These are phyloP conservation scores for Hydropsyche tenuis DNA, from an alignment of 1,140 invertebrate genomes.

Conservation along the genomic window DNA sequence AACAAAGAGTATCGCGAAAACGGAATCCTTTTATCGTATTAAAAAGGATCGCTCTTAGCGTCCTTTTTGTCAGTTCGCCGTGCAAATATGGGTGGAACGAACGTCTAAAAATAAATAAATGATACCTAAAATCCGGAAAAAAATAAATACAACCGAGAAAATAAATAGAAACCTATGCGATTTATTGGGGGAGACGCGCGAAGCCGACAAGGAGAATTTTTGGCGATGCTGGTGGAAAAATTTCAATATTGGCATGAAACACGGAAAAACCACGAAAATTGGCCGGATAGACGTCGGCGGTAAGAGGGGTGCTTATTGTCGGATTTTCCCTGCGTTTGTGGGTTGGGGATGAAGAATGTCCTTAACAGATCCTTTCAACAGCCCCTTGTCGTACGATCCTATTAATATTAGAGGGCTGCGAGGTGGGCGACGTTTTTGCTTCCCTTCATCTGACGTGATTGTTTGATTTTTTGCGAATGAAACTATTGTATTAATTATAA, in stretches of 20 bases:
- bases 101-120: background rate
- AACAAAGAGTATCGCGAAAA: background rate
- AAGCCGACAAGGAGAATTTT: background rate
- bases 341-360: background rate
- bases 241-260: slow-evolving; percentile 25
- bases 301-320: background rate
- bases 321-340: background rate
- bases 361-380: background rate
- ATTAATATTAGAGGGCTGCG: background rate
- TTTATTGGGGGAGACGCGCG: background rate
- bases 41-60: slow-evolving; percentile 22
- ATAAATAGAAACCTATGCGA: background rate
- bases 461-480: background rate
- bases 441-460: too few relatives aligned
- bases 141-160: background rate
- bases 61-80: slow-evolving; percentile 17
- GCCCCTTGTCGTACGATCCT: background rate
- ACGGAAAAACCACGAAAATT: slow-evolving; percentile 19
- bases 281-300: slow-evolving; percentile 1
- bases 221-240: background rate
- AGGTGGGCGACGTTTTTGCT: too few relatives aligned
- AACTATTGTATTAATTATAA: too few relatives aligned
- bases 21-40: slow-evolving; percentile 24
- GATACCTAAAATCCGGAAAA: background rate
- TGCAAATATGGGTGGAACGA: slow-evolving; percentile 15